A percentile compares a stretch with the other conserved stretches of the same genome.
These are phyloP conservation scores for Odocoileus hemionus DNA, from an alignment of 2,113 vertebrate species.

Conservation along the genomic window DNA sequence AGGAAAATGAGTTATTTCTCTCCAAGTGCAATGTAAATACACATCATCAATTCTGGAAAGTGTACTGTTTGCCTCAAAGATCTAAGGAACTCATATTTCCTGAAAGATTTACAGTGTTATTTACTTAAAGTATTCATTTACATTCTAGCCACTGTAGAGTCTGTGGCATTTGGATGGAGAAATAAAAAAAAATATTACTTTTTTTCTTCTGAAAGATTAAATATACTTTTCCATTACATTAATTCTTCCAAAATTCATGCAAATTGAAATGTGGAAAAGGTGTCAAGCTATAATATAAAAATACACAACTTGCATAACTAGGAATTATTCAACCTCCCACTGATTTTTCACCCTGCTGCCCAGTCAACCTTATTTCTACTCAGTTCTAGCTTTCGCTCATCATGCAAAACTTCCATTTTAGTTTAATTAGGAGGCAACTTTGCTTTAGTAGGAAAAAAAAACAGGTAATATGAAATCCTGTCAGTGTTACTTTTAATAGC, in stretches of 20 bases:
- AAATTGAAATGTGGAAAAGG: slow-evolving; percentile 43
- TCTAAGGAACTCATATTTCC: slow-evolving; percentile 36
- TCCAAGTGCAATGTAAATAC: slow-evolving; percentile 1
- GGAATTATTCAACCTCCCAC: background rate
- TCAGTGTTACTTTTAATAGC: background rate
- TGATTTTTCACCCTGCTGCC: background rate
- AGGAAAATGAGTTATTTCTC: slow-evolving; percentile 37
- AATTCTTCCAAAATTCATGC: slow-evolving; percentile 43
- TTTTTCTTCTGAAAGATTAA: slow-evolving; percentile 57
- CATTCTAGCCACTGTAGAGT: slow-evolving; percentile 30
- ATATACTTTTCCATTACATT: slow-evolving; percentile 54
- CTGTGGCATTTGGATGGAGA: slow-evolving; percentile 41
- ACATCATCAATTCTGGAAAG: background rate
- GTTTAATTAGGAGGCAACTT: background rate
- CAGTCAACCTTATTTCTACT: background rate
- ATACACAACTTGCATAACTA: background rate
- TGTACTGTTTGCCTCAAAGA: slow-evolving; percentile 43
- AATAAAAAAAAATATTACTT: slow-evolving; percentile 49
- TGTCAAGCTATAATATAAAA: slow-evolving; percentile 48
- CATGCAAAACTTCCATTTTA: background rate
- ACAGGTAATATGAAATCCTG: background rate
- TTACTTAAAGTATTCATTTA: slow-evolving; percentile 60
- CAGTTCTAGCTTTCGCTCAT: background rate
- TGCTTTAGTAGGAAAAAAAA: background rate
- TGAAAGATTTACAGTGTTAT: slow-evolving; percentile 43